Evolutionary conservation across 2,888 invertebrate species (phyloP).

Genomic region (Perithous albicinctus): DNA sequence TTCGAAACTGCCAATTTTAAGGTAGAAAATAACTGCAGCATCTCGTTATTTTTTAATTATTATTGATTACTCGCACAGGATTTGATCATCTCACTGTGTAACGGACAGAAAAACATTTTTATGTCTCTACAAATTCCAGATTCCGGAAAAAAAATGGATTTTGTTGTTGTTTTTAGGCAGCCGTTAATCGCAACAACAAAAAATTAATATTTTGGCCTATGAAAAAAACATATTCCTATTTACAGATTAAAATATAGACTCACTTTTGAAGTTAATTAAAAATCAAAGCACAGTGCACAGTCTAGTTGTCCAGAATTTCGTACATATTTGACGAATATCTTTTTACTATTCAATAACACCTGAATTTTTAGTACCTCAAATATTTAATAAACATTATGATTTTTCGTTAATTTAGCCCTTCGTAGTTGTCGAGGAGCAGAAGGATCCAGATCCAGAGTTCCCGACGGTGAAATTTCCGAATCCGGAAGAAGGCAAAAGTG

Average conservation of each 20-base stretch:
- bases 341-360: not conserved
- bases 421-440: slow-evolving; percentile 90
- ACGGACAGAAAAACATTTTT: too few species aligned
- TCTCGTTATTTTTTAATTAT: not conserved
- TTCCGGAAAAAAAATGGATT: too few species aligned
- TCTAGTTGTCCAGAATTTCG: not conserved
- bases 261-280: not conserved
- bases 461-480: slow-evolving; percentile 99
- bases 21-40: slow-evolving; percentile 84
- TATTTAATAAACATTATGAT: not conserved
- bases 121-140: too few species aligned
- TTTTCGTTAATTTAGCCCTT: slow-evolving; percentile 85
- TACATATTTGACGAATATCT: not conserved
- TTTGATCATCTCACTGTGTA: too few species aligned
- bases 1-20: slow-evolving; percentile 91
- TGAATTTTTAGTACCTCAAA: not conserved
- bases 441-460: slow-evolving; percentile 97
- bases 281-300: not conserved
- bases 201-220: too few species aligned
- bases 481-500: slow-evolving; percentile 97
- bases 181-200: too few species aligned
- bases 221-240: too few species aligned
- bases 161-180: too few species aligned
- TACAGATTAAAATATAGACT: not conserved
- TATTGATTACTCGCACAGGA: too few species aligned